Conservation (phyloP, 2,888 invertebrate genomes). For the Nomada fucata region DNA sequence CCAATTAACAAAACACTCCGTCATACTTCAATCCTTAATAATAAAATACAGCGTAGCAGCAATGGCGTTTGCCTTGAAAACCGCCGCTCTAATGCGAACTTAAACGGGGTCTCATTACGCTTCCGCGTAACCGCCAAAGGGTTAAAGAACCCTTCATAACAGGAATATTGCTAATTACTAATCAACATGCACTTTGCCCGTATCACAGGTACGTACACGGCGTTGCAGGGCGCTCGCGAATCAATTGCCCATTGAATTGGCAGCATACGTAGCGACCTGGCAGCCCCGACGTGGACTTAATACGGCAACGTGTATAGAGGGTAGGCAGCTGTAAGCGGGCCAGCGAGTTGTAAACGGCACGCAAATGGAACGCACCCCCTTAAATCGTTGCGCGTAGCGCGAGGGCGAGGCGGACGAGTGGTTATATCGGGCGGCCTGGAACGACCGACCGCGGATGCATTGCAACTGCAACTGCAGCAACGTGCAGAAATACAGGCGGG, state of each 20-base stretch:
- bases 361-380: constrained; percentile 72
- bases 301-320: constrained; percentile 36
- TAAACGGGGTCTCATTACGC: too few relatives aligned
- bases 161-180: not conserved
- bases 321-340: constrained; percentile 54
- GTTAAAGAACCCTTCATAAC: too few relatives aligned
- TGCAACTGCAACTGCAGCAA: constrained; percentile 69
- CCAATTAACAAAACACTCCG: too few relatives aligned
- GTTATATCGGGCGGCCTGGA: constrained; percentile 68
- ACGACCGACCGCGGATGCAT: constrained; percentile 72
- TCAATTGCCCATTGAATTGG: constrained; percentile 39
- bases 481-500: constrained; percentile 71
- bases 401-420: constrained; percentile 16
- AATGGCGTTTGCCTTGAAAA: too few relatives aligned
- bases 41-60: too few relatives aligned
- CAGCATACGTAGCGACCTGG: constrained; percentile 6
- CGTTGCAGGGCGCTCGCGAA: not conserved
- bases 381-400: constrained; percentile 54
- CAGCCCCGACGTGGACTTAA: constrained; percentile 31
- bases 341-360: constrained; percentile 69
- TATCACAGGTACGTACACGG: not conserved
- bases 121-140: too few relatives aligned
- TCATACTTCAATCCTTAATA: too few relatives aligned
- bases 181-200: not conserved
- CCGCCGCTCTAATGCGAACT: too few relatives aligned